Percentiles rank a stretch among this genome's conserved stretches.
Conservation (phyloP, 2,113 vertebrate genomes). For the Cettia cetti region DNA sequence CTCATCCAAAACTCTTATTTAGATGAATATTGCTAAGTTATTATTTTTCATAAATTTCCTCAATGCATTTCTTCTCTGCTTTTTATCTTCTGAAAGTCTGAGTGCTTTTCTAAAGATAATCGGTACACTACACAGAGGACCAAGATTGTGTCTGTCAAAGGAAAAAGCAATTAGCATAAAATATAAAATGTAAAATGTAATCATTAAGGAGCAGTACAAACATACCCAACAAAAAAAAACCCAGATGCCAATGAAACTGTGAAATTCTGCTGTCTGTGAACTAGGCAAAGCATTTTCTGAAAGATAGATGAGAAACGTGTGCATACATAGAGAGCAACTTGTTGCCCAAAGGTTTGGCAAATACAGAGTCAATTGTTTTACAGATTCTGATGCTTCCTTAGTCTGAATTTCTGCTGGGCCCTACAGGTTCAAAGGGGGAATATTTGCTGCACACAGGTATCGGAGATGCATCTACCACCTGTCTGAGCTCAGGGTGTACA, state of each 20-base stretch:
- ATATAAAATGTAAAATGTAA: neutral
- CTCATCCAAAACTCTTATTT: neutral
- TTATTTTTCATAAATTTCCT: neutral
- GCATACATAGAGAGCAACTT: neutral
- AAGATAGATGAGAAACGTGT: neutral
- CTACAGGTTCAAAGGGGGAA: neutral
- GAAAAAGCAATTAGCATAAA: neutral
- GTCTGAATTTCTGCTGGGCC: neutral
- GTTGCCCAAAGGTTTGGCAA: neutral
- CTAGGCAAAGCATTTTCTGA: neutral
- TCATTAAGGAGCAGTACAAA: neutral
- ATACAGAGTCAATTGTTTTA: neutral
- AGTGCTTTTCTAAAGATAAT: neutral
- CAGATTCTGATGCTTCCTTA: neutral
- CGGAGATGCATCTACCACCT: rapidly evolving
- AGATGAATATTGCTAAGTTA: neutral
- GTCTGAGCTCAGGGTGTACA: neutral
- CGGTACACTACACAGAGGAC: neutral
- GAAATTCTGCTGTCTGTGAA: neutral
- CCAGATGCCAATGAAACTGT: neutral
- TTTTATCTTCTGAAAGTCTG: neutral
- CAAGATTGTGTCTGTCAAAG: neutral
- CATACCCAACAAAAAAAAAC: neutral
- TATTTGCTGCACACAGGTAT: neutral
- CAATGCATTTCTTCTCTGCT: neutral